Evolutionary conservation across 1,140 invertebrate species (phyloP), one percentile per base, ranked within the genome.

Genomic region (Drosophila subpulchrella): DNA sequence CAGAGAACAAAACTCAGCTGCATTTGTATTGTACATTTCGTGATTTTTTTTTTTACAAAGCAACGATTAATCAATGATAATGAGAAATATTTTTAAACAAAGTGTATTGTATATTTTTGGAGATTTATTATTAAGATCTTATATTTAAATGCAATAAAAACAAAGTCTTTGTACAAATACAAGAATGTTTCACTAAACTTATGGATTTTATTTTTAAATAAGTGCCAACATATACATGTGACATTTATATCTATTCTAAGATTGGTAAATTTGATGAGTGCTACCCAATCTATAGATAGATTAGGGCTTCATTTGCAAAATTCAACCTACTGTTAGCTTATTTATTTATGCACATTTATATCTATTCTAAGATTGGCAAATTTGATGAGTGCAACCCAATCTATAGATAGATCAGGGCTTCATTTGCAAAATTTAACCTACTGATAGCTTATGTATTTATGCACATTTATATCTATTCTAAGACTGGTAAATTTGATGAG

Each of bases 141-240:
- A 53, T 66, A 44, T 46, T 66, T 68, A 66, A 68, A 38, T 46
- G 65, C 61, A 68, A 68, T 63, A 67, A 67, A 50, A 63, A 60
- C 55, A 51, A 65, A 17, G 34, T 47, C 58, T 65, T 65, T 65
- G 61, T 63, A 65, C 34, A 58, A 36, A 12, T 7, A 1, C 6
- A 12, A 24, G 10, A 7, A 6, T 38, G 32, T 39, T 12, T 13
- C 24, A 5, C 48, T 48, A 12, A 12, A 13, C 11, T 1, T n/a
- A n/a, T 20, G 34, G 11, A 32, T 15, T 48, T 30, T 12, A 17
- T 36, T 34, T 53, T 20, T 12, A 30, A 48, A 27, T 48, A 13
- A 30, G 6, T 30, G 24, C 24, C 5, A 13, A 48, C 30, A 48
- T 47, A 12, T 34, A 11, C 8, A 20, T 20, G 42, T 11, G 17